These are phyloP conservation scores for Pangasius larnaudii DNA, from an alignment of 2,797 vertebrate species.

Conservation along the genomic window DNA sequence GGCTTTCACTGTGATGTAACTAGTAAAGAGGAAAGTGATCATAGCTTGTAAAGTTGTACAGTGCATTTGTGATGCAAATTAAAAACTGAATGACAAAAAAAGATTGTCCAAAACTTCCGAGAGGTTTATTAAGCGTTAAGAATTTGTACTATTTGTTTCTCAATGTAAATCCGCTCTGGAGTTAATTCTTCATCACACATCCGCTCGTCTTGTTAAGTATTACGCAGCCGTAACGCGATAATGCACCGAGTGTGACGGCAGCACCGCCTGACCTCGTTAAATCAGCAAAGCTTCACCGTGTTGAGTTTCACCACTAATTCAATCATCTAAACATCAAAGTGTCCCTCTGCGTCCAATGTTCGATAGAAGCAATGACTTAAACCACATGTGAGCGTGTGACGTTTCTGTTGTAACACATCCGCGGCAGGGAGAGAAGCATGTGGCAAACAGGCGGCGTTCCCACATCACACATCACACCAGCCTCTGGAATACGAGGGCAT, in stretches of 20 bases:
- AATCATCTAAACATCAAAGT: constrained; percentile 26
- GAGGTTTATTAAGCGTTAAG: neutral
- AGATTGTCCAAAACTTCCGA: neutral
- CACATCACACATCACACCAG: constrained; percentile 70
- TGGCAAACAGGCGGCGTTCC: constrained; percentile 60
- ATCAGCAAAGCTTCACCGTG: neutral
- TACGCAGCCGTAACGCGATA: neutral
- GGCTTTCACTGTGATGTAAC: neutral
- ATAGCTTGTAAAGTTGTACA: too few relatives aligned
- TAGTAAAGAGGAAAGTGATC: neutral
- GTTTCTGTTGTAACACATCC: constrained; percentile 33
- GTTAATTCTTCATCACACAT: neutral
- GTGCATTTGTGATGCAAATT: neutral
- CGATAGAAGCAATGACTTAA: neutral
- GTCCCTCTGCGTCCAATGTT: constrained; percentile 26
- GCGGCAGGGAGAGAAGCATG: constrained; percentile 45
- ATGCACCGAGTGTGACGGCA: neutral
- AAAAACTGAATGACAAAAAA: neutral
- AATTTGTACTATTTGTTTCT: neutral
- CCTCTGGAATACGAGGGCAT: constrained; percentile 54
- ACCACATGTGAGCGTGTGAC: constrained; percentile 31
- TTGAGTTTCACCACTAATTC: constrained; percentile 12
- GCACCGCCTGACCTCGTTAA: neutral
- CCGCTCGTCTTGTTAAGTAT: neutral
- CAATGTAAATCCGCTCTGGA: neutral